Conservation (phyloP, 2,113 vertebrate species). For the Stegostoma tigrinum region DNA sequence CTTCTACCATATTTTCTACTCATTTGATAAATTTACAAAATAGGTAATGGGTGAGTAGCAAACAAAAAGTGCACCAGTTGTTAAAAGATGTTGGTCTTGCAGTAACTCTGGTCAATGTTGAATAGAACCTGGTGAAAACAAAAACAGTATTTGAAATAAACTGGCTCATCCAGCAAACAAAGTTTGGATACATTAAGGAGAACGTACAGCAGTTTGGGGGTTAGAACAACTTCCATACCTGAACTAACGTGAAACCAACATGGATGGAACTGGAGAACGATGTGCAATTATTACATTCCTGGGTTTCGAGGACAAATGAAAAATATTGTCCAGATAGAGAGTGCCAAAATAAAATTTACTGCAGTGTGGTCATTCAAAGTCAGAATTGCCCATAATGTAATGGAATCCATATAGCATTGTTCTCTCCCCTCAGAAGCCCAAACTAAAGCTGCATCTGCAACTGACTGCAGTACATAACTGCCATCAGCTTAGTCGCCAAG, state of each 20-base stretch:
- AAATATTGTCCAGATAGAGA: not conserved
- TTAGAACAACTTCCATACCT: too few relatives aligned
- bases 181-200: too few relatives aligned
- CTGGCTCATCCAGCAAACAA: too few relatives aligned
- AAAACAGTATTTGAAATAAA: too few relatives aligned
- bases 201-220: too few relatives aligned
- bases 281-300: too few relatives aligned
- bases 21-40: not conserved
- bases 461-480: not conserved
- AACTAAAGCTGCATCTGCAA: not conserved
- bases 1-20: not conserved
- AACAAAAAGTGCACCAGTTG: not conserved
- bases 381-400: not conserved
- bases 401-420: not conserved
- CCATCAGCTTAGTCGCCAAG: not conserved
- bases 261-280: too few relatives aligned
- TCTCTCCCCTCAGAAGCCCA: not conserved
- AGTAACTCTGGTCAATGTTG: not conserved
- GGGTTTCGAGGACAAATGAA: too few relatives aligned
- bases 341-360: not conserved
- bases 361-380: not conserved
- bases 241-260: too few relatives aligned
- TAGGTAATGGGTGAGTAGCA: not conserved
- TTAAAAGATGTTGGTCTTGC: not conserved
- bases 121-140: not conserved